Conservation (phyloP, 2,888 invertebrate species). For the Diplolepis rosae region DNA sequence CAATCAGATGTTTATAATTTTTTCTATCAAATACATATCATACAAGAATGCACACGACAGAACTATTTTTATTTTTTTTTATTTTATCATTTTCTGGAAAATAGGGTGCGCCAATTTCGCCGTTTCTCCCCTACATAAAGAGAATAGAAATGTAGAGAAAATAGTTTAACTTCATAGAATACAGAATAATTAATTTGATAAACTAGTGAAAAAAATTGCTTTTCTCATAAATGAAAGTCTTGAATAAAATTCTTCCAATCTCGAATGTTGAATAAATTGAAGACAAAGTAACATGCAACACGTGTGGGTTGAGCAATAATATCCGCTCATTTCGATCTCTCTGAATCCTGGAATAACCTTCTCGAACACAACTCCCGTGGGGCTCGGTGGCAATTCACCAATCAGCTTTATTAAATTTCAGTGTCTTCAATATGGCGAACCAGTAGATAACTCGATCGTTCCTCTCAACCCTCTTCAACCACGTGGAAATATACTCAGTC, state of each 20-base stretch:
- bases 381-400: slow-evolving; percentile 48
- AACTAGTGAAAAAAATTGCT: background rate
- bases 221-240: background rate
- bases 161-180: too few relatives aligned
- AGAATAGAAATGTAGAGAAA: too few relatives aligned
- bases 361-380: slow-evolving; percentile 11
- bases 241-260: too few relatives aligned
- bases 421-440: slow-evolving; percentile 36
- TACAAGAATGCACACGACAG: too few relatives aligned
- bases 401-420: slow-evolving; percentile 58
- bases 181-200: background rate
- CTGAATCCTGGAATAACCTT: slow-evolving; percentile 5
- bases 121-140: too few relatives aligned
- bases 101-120: too few relatives aligned
- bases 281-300: slow-evolving; percentile 13
- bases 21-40: too few relatives aligned
- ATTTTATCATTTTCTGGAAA: too few relatives aligned
- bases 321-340: slow-evolving; percentile 1
- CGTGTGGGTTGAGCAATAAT: background rate
- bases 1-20: too few relatives aligned
- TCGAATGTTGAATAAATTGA: background rate
- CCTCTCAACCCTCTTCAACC: slow-evolving; percentile 18
- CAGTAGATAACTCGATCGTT: slow-evolving; percentile 41
- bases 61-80: too few relatives aligned
- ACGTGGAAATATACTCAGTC: slow-evolving; percentile 2